Evolutionary conservation across 1,140 invertebrate species (phyloP).

Genomic region (Gerris buenoi): DNA sequence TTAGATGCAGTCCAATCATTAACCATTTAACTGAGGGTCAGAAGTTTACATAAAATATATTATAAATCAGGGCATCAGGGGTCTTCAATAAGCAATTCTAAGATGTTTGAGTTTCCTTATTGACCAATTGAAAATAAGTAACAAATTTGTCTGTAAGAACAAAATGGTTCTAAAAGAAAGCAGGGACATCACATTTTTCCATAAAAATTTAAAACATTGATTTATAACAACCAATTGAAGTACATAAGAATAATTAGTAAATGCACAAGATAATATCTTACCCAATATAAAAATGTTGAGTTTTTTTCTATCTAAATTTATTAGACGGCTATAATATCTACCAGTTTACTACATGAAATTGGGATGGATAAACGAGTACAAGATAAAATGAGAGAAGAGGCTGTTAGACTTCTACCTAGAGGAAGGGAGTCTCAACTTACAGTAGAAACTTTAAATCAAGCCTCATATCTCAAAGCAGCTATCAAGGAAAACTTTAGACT

Average conservation of each 20-base stretch:
- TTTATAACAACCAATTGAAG: neutral
- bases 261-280: neutral
- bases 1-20: neutral
- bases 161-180: neutral
- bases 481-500: neutral
- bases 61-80: too few species aligned
- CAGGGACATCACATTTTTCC: neutral
- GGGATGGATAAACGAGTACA: neutral
- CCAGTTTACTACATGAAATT: neutral
- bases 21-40: neutral
- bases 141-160: neutral
- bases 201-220: neutral
- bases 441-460: neutral
- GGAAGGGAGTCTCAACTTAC: neutral
- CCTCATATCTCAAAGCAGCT: neutral
- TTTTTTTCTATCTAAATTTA: neutral
- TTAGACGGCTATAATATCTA: neutral
- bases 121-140: too few species aligned
- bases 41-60: too few species aligned
- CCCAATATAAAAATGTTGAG: neutral
- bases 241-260: neutral
- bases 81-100: too few species aligned
- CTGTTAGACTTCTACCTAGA: neutral
- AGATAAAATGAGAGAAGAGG: neutral
- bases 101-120: too few species aligned